Evolutionary conservation across 2,113 vertebrate genomes (phyloP).

Genomic region (Asarcornis scutulata): DNA sequence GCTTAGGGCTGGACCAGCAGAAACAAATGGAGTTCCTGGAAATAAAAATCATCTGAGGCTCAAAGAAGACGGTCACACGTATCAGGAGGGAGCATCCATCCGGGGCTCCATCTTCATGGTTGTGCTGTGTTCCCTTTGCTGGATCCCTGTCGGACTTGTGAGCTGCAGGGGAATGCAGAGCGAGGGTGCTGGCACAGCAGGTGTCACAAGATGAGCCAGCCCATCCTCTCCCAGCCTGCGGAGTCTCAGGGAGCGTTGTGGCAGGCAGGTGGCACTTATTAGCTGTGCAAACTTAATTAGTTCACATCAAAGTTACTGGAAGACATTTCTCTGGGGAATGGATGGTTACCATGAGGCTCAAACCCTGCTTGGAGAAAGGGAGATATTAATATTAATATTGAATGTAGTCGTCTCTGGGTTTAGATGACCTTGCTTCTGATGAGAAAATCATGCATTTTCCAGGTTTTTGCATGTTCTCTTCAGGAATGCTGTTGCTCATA

Average conservation of each 20-base stretch:
- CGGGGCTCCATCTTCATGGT: neutral
- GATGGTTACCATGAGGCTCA: constrained; percentile 37
- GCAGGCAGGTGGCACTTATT: constrained; percentile 65
- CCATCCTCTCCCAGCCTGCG: neutral
- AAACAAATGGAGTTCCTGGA: constrained; percentile 8
- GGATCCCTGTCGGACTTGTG: neutral
- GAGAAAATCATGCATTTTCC: constrained; percentile 14
- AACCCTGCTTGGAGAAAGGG: neutral
- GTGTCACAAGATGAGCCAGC: neutral
- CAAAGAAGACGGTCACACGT: accelerated
- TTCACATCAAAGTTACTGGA: constrained; percentile 66
- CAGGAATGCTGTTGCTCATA: neutral
- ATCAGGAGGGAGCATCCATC: neutral
- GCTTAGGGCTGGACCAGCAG: neutral
- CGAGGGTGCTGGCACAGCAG: neutral
- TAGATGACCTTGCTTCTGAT: constrained; percentile 26
- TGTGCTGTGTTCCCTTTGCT: neutral
- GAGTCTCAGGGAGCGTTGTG: neutral
- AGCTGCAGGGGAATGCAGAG: neutral
- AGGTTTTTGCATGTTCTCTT: neutral
- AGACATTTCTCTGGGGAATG: constrained; percentile 52
- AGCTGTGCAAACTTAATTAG: constrained; percentile 76
- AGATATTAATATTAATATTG: constrained; percentile 28
- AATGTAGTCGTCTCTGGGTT: neutral
- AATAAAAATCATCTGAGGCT: neutral